Evolutionary conservation across 1,140 invertebrate genomes (phyloP).

Genomic region (Steinernema khuongi): DNA sequence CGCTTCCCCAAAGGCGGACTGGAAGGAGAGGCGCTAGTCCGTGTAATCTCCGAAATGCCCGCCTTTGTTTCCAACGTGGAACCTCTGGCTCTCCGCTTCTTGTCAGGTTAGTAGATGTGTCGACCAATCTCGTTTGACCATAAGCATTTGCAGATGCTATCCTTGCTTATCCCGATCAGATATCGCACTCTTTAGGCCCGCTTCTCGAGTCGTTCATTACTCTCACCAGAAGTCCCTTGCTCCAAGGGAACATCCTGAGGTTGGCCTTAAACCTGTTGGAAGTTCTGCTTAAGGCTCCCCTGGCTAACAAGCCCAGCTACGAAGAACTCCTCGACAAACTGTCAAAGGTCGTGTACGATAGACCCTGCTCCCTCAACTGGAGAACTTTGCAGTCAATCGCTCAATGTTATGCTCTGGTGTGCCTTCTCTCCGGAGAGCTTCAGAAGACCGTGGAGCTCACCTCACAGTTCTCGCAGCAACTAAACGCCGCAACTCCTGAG

Average conservation of each 20-base stretch:
- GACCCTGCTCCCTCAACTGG: constrained; percentile 60
- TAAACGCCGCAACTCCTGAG: not conserved
- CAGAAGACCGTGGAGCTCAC: constrained; percentile 56
- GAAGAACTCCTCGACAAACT: constrained; percentile 71
- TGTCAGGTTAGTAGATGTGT: constrained; percentile 63
- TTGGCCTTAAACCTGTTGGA: constrained; percentile 86
- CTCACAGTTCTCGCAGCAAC: constrained; percentile 51
- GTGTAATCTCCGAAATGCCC: constrained; percentile 76
- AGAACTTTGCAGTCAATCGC: constrained; percentile 56
- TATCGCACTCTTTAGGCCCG: constrained; percentile 61
- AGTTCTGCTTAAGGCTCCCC: constrained; percentile 72
- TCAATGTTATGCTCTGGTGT: constrained; percentile 45
- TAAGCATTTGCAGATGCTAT: not conserved
- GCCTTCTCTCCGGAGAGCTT: constrained; percentile 18
- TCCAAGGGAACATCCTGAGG: constrained; percentile 77
- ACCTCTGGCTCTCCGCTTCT: constrained; percentile 73
- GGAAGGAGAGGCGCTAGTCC: constrained; percentile 69
- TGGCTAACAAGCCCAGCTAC: constrained; percentile 47
- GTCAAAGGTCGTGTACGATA: constrained; percentile 63
- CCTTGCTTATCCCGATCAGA: constrained; percentile 31
- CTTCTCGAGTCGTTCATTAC: constrained; percentile 51
- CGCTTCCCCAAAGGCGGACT: constrained; percentile 71
- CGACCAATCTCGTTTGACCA: constrained; percentile 54
- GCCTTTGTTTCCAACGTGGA: constrained; percentile 86
- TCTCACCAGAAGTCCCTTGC: constrained; percentile 80